phyloP scores from a whole-genome alignment of 2,113 vertebrate species.

The Prunella himalayana region DNA sequence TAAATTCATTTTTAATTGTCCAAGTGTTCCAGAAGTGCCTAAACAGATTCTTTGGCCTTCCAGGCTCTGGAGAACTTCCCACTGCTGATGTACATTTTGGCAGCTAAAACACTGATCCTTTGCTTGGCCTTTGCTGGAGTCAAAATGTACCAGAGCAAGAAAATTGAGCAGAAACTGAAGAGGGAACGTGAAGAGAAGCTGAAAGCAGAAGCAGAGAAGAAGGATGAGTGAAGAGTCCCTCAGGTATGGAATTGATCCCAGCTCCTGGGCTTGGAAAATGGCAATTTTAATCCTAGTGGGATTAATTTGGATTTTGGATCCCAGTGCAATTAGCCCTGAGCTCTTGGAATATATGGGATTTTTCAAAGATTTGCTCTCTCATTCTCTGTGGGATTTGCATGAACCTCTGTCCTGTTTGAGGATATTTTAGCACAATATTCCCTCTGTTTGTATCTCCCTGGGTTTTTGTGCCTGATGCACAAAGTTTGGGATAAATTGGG shows the following conservation, averaged over 20 bases:
- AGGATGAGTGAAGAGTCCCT: slow-evolving; percentile 72
- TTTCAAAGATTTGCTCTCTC: background rate
- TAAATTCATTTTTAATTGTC: background rate
- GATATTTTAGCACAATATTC: background rate
- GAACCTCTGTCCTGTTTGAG: fast-evolving
- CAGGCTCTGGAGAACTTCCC: slow-evolving; percentile 90
- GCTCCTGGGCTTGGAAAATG: background rate
- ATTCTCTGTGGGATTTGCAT: background rate
- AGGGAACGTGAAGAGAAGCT: slow-evolving; percentile 63
- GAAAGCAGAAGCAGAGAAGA: slow-evolving; percentile 67
- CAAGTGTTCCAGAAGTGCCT: background rate
- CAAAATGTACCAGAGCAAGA: slow-evolving; percentile 89
- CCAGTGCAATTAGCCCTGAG: background rate
- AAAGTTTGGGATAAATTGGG: background rate
- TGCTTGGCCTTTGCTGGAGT: slow-evolving; percentile 88
- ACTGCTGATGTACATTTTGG: slow-evolving; percentile 90
- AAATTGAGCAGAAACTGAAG: slow-evolving; percentile 75
- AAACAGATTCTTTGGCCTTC: background rate
- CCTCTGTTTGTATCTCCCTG: background rate
- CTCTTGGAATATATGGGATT: background rate
- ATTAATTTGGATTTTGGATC: background rate
- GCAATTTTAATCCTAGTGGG: background rate
- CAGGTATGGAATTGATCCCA: background rate
- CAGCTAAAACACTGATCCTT: slow-evolving; percentile 89
- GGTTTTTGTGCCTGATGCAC: background rate